Percentiles rank a stretch among this genome's conserved stretches.
These are phyloP conservation scores for Azorinus chamasolen DNA, from an alignment of 2,888 invertebrate species.

Conservation along the genomic window DNA sequence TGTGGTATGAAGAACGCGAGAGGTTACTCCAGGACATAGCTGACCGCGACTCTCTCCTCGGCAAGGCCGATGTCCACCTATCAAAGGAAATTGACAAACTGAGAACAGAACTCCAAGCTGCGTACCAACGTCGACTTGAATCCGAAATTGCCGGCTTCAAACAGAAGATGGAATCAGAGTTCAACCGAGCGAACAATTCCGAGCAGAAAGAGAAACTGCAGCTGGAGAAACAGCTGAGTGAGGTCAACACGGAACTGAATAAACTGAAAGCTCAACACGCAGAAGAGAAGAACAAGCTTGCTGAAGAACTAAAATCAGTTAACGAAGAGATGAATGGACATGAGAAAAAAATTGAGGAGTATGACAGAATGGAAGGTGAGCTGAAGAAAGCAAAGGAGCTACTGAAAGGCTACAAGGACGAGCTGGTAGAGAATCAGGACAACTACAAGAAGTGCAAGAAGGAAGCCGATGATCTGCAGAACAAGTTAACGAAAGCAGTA, in stretches of 20 bases:
- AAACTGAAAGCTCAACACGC: conserved; percentile 49
- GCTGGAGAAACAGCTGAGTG: conserved; percentile 61
- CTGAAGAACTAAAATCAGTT: conserved; percentile 51
- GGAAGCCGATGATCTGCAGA: conserved; percentile 41
- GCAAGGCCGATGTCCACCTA: conserved; percentile 73
- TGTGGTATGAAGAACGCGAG: conserved; percentile 65
- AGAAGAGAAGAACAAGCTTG: conserved; percentile 49
- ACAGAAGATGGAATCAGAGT: conserved; percentile 61
- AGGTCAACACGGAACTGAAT: conserved; percentile 61
- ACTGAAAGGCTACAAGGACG: conserved; percentile 54
- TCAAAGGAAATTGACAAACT: conserved; percentile 72
- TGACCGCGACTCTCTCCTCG: conserved; percentile 68
- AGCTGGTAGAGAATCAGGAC: conserved; percentile 55
- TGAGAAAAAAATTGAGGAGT: conserved; percentile 51
- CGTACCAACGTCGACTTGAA: conserved; percentile 68
- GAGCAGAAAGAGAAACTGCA: conserved; percentile 64
- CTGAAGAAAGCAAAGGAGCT: conserved; percentile 61
- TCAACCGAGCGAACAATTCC: conserved; percentile 44
- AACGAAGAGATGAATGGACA: conserved; percentile 38
- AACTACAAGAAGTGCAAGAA: conserved; percentile 50
- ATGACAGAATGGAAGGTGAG: conserved; percentile 56
- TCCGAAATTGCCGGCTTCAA: conserved; percentile 54
- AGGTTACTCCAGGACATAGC: conserved; percentile 63
- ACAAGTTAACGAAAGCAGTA: conserved; percentile 36
- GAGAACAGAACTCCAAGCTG: conserved; percentile 63